phyloP scores from a whole-genome alignment of 2,797 vertebrate genomes.

The Diglossa cyanea region DNA sequence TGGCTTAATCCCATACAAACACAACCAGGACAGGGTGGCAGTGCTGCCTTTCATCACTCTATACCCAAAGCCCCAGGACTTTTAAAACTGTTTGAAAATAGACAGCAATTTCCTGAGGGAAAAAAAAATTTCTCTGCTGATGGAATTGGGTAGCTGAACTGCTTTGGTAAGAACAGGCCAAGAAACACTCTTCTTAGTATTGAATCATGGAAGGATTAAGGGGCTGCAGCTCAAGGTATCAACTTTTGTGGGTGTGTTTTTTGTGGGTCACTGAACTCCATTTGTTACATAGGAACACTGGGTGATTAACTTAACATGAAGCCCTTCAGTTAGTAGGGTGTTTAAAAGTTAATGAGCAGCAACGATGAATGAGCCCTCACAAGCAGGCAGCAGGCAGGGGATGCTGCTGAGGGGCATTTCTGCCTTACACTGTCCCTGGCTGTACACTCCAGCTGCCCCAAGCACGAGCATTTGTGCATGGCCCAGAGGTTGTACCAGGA shows the following conservation, averaged over 20 bases:
- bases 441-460: background rate
- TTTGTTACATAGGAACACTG: background rate
- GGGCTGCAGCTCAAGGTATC: background rate
- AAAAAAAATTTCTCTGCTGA: background rate
- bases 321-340: rapidly evolving
- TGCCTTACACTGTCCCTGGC: background rate
- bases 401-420: background rate
- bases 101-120: background rate
- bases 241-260: background rate
- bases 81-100: background rate
- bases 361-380: background rate
- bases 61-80: background rate
- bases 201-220: background rate
- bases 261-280: rapidly evolving
- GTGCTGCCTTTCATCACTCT: background rate
- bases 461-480: background rate
- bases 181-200: background rate
- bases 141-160: background rate
- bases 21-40: background rate
- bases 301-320: background rate
- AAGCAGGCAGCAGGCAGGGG: background rate
- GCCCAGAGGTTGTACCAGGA: background rate
- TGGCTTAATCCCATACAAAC: background rate
- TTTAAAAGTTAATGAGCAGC: background rate
- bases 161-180: background rate